Evolutionary conservation across 2,797 vertebrate species (phyloP).

Genomic region (Ceyx erithaca): DNA sequence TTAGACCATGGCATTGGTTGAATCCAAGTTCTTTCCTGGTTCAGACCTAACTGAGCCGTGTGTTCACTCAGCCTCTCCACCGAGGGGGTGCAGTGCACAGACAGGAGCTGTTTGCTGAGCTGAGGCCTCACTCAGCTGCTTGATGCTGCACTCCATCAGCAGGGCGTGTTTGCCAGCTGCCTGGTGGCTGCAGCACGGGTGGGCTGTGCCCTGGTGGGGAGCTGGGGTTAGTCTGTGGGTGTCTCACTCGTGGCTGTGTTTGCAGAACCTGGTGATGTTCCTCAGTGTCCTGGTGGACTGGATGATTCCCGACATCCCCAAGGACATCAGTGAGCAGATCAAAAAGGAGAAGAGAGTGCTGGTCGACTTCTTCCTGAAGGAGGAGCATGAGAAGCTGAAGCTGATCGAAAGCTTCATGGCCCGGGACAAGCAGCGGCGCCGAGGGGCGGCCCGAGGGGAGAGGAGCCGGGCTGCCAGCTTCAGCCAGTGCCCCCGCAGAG

Average conservation of each 20-base stretch:
- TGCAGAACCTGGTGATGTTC: constrained; percentile 96
- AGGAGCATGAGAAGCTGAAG: constrained; percentile 93
- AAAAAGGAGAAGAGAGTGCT: constrained; percentile 93
- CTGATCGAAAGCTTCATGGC: constrained; percentile 87
- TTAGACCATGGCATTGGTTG: background rate
- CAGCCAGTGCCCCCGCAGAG: constrained; percentile 79
- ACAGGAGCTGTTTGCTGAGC: background rate
- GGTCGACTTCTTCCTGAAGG: constrained; percentile 92
- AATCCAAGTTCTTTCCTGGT: background rate
- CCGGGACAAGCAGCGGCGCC: constrained; percentile 66
- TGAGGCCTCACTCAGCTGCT: background rate
- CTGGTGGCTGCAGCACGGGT: background rate
- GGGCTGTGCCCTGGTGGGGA: background rate
- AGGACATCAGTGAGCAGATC: constrained; percentile 93
- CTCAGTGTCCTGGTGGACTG: constrained; percentile 93
- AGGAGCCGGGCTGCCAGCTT: constrained; percentile 86
- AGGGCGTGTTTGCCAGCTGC: background rate
- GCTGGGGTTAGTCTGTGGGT: background rate
- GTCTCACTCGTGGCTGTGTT: background rate
- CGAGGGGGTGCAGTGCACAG: background rate
- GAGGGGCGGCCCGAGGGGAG: background rate
- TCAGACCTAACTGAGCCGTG: background rate
- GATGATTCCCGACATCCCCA: constrained; percentile 96
- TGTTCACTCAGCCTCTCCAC: background rate
- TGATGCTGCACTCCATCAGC: background rate